A percentile compares a stretch with the other conserved stretches of the same genome.
Evolutionary conservation across 2,113 vertebrate genomes (phyloP).

Genomic region (Chaetorhynchus papuensis): DNA sequence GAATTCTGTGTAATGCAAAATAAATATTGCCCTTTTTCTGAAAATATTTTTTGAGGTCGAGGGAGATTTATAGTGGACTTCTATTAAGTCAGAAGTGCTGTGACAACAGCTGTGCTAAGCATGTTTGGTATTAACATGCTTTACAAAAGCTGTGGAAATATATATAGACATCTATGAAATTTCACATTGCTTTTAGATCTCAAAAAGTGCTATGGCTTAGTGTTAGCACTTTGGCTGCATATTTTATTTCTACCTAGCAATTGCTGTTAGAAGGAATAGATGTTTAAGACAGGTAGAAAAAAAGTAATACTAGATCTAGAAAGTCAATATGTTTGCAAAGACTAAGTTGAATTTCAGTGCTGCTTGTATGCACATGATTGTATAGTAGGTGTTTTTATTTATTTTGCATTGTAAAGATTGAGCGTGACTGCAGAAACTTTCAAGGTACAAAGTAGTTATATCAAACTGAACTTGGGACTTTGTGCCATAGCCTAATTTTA

Average conservation of each 20-base stretch:
- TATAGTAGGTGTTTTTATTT: neutral
- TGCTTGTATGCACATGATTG: neutral
- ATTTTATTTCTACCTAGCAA: conserved; percentile 12
- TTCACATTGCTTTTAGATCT: conserved; percentile 38
- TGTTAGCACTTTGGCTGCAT: neutral
- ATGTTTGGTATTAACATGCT: neutral
- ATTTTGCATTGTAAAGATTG: neutral
- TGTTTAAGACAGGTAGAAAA: neutral
- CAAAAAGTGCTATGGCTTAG: conserved; percentile 1
- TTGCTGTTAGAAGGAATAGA: neutral
- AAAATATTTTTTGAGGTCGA: conserved; percentile 43
- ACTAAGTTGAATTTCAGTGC: neutral
- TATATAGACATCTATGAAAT: neutral
- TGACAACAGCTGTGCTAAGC: conserved; percentile 46
- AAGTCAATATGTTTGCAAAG: neutral
- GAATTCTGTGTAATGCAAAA: conserved; percentile 67
- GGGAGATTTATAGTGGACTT: conserved; percentile 19
- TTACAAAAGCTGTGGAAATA: conserved; percentile 11
- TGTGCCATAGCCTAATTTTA: neutral
- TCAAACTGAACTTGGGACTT: neutral
- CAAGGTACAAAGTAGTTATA: neutral
- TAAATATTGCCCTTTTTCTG: conserved; percentile 63
- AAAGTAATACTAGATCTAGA: conserved; percentile 11
- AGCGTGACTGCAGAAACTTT: neutral
- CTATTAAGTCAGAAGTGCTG: conserved; percentile 35